Evolutionary conservation across 2,888 invertebrate species (phyloP), one percentile per base, ranked within the genome.

Genomic region (Drosophila stalkeri): DNA sequence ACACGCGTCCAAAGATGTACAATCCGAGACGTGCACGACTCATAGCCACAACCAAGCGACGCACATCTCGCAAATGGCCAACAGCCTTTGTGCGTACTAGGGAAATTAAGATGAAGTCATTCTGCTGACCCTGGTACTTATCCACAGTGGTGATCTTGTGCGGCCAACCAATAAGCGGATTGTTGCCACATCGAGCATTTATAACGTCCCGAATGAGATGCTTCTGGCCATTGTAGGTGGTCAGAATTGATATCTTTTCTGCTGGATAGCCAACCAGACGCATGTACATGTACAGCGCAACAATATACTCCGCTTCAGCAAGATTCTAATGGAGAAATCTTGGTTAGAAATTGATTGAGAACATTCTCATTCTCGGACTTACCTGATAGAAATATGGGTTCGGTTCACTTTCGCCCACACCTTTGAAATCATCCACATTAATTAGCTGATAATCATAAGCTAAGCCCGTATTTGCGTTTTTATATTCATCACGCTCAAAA

Each of bases 81-180:
- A 99, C 99, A 0, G 98, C 97, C 91, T 96, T 96, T 0, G 99
- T 99, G 75, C 99, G 95, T 27, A 99, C 99, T 54, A 99, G 94
- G 0, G 99, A 99, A 56, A 99, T 94, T 18, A 99, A 94, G 71
- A 99, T 98, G 91, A 98, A 98, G 93, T 99, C 99, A 93, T 99
- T 99, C 93, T 99, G 99, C 91, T 99, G 99, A 66, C 99, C 99
- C 92, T 99, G 99, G 93, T 99, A 99, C 92, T 99, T 99, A 94
- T 99, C 99, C 20, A 99, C 99, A 0, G 99, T 99, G 0, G 97
- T 97, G 33, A 97, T 96, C 94, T 98, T 99, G 81, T 97, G 96
- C 0, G 99, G 99, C 89, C 96, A 94, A 20, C 99, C 99, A 82
- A 99, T 98, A 61, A 99, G 94, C 0, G 99, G 98, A 94, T 99